phyloP scores from a whole-genome alignment of 1,140 invertebrate species.

The Eurosta solidaginis region DNA sequence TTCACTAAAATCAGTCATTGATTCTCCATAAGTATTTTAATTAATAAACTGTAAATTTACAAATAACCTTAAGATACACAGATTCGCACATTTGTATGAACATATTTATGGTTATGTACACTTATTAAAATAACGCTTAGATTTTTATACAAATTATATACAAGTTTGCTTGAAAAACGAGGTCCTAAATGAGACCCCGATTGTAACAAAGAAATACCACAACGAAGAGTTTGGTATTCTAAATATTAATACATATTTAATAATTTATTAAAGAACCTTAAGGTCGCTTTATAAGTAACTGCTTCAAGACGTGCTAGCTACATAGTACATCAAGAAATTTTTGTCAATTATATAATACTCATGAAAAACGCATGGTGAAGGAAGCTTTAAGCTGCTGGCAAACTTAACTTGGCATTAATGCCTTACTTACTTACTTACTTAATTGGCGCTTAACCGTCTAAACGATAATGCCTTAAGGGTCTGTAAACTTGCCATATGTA shows the following conservation, averaged over 20 bases:
- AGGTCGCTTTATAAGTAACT: too few species aligned
- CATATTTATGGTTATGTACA: background rate
- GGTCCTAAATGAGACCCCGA: background rate
- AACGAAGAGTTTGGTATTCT: background rate
- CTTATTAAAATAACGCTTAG: background rate
- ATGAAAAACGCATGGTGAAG: too few species aligned
- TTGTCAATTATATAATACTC: background rate
- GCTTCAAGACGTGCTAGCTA: too few species aligned
- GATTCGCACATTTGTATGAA: background rate
- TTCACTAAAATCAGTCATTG: constrained; percentile 28
- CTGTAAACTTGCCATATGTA: too few species aligned
- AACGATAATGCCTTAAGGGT: too few species aligned
- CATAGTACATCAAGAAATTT: background rate
- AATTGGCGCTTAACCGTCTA: too few species aligned
- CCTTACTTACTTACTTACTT: too few species aligned
- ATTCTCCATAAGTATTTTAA: constrained; percentile 24
- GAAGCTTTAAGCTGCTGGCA: too few species aligned
- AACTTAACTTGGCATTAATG: too few species aligned
- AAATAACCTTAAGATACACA: background rate
- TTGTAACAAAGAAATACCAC: background rate
- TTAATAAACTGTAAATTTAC: constrained; percentile 7
- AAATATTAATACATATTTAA: background rate
- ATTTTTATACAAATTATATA: background rate
- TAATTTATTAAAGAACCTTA: too few species aligned
- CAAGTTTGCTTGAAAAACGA: background rate